phyloP scores from a whole-genome alignment of 2,888 invertebrate genomes.

The Nomada fabriciana region DNA sequence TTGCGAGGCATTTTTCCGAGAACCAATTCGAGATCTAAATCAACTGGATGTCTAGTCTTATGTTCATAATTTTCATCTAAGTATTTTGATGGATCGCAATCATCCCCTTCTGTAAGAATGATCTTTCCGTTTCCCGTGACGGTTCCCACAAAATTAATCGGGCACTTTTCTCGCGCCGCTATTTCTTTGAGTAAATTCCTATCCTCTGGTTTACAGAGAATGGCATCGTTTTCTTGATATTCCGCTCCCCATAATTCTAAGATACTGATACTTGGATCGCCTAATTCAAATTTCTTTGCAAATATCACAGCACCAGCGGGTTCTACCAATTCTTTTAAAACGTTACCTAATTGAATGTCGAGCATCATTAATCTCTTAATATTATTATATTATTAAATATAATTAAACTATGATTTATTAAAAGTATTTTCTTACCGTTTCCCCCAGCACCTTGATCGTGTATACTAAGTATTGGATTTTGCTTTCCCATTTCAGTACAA shows the following conservation, averaged over 20 bases:
- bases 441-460: constrained; percentile 99
- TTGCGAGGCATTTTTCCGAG: constrained; percentile 94
- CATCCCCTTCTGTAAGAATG: constrained; percentile 87
- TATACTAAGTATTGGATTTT: constrained; percentile 96
- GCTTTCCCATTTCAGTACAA: constrained; percentile 92
- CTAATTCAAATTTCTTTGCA: constrained; percentile 93
- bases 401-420: neutral
- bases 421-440: constrained; percentile 86
- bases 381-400: neutral
- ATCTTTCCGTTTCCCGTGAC: constrained; percentile 95
- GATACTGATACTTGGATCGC: constrained; percentile 97
- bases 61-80: constrained; percentile 81
- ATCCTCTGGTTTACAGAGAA: constrained; percentile 91
- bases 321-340: constrained; percentile 97
- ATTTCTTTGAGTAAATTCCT: constrained; percentile 88
- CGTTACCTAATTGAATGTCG: constrained; percentile 89
- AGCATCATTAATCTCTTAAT: neutral
- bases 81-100: constrained; percentile 85
- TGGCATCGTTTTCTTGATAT: constrained; percentile 98
- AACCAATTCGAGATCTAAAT: constrained; percentile 95
- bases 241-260: constrained; percentile 99
- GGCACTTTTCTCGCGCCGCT: constrained; percentile 95
- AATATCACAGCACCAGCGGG: constrained; percentile 97
- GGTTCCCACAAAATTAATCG: constrained; percentile 95
- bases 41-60: constrained; percentile 90